Base-by-base conservation (phyloP, 2,113 vertebrate genomes). In the Ginglymostoma cirratum region DNA sequence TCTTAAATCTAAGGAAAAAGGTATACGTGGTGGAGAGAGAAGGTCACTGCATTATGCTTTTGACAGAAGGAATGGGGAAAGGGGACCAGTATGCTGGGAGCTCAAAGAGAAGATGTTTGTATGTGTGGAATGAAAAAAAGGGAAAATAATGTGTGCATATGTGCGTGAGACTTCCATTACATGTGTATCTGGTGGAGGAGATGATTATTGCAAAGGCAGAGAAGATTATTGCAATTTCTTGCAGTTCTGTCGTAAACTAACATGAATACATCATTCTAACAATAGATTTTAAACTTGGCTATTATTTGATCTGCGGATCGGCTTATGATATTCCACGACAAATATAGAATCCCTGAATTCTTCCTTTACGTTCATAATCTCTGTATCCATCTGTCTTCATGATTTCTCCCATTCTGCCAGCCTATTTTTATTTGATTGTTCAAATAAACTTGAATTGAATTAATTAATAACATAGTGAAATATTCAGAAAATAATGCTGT, bases 281-380 rank as follows among this genome's bases (percentile, higher is more conserved):
- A 92, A 21, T 92, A 65, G 55, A 3, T 65, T 65, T 92, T 90
- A 92, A 96, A 96, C 70, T 89, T 83, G 55, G 95, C 95, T 96
- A 96, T 96, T 96, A 66, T 96, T 96, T 96, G 67, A 70, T 89
- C 42, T 65, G 96, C 96, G 15, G 27, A 55, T 23, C 12, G 4
- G 86, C 55, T 34, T 5, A n/a, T 65, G 52, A 17, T n/a, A 61
- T 55, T 65, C 19, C 30, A 92, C 19, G 12, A 30, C 30, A 61
- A 55, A 92, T 19, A 65, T 30, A n/a, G 27, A 52, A 89, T 55
- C 55, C 0, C 0, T 30, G 24, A 80, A 14, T 61, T n/a, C 55
- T 90, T 65, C 15, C 23, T 89, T 89, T 55, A 27, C 55, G 10
- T 24, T 89, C 55, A 48, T 30, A 55, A 89, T 55, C 24, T 89